Evolutionary conservation across 2,113 vertebrate genomes (phyloP).

Genomic region (Melanerpes formicivorus): DNA sequence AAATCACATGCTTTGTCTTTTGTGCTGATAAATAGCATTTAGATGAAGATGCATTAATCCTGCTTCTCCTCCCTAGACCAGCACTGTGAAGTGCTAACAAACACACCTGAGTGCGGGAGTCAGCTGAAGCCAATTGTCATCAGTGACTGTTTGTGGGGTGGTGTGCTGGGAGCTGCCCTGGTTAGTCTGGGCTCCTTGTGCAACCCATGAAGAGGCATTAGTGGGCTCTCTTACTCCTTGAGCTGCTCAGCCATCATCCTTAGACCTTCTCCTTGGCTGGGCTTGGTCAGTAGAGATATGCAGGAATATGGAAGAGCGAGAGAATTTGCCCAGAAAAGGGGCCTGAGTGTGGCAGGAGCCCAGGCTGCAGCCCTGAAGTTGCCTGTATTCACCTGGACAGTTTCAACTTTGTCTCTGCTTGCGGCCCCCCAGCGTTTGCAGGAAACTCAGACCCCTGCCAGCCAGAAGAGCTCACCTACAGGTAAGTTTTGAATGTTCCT

Average conservation of each 20-base stretch:
- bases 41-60: neutral
- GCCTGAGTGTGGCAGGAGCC: accelerated
- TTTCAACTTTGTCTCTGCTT: accelerated
- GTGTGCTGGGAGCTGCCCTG: neutral
- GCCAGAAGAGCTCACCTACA: accelerated
- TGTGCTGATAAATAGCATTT: neutral
- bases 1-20: neutral
- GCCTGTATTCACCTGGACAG: accelerated
- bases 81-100: accelerated
- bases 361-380: neutral
- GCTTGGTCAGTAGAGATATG: accelerated
- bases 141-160: no score
- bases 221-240: accelerated
- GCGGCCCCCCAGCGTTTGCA: no score
- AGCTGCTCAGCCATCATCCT: accelerated
- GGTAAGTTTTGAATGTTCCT: neutral
- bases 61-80: no score
- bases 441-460: accelerated
- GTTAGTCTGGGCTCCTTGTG: neutral
- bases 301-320: accelerated
- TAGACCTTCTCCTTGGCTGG: accelerated
- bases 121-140: neutral
- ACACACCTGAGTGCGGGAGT: neutral
- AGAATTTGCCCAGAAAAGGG: no score
- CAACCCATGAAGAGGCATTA: neutral